These are phyloP conservation scores for Oreamnos americanus DNA, from an alignment of 2,113 vertebrate species.

Conservation along the genomic window DNA sequence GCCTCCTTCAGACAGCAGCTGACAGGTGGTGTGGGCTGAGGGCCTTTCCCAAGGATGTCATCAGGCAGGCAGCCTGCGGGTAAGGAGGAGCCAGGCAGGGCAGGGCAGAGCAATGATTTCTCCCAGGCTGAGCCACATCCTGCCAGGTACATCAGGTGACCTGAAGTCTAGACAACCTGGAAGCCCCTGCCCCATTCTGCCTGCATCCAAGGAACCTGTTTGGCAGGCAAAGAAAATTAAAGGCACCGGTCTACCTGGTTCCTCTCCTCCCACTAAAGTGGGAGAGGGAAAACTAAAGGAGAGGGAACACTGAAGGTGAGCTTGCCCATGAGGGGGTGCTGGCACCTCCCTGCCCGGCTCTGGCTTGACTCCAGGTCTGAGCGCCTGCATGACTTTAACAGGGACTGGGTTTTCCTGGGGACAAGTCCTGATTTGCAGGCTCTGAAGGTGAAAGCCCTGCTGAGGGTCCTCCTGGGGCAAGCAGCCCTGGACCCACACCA, in stretches of 20 bases:
- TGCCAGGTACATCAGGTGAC: constrained; percentile 49
- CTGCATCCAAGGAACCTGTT: constrained; percentile 30
- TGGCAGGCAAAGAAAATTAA: constrained; percentile 41
- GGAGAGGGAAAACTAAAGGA: not conserved
- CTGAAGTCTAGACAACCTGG: constrained; percentile 54
- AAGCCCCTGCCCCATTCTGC: not conserved
- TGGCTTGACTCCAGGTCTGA: not conserved
- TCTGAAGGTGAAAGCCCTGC: not conserved
- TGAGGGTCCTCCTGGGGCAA: not conserved
- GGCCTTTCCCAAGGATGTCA: constrained; percentile 43
- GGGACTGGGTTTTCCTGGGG: not conserved
- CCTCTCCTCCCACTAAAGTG: not conserved
- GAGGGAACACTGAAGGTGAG: not conserved
- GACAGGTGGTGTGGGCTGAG: constrained; percentile 40
- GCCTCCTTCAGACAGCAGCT: not conserved
- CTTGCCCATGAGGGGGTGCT: not conserved
- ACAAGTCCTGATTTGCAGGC: not conserved
- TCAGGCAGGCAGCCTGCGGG: not conserved
- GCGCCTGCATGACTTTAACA: not conserved
- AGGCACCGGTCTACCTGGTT: not conserved
- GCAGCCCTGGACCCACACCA: not conserved
- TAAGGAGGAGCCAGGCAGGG: not conserved
- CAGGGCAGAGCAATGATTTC: not conserved
- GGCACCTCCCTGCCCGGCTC: not conserved
- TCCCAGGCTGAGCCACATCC: constrained; percentile 53